Percentiles rank a stretch among this genome's conserved stretches.
These are phyloP conservation scores for Mormyrus proboscirostris DNA, from an alignment of 2,797 vertebrate genomes.

Conservation along the genomic window DNA sequence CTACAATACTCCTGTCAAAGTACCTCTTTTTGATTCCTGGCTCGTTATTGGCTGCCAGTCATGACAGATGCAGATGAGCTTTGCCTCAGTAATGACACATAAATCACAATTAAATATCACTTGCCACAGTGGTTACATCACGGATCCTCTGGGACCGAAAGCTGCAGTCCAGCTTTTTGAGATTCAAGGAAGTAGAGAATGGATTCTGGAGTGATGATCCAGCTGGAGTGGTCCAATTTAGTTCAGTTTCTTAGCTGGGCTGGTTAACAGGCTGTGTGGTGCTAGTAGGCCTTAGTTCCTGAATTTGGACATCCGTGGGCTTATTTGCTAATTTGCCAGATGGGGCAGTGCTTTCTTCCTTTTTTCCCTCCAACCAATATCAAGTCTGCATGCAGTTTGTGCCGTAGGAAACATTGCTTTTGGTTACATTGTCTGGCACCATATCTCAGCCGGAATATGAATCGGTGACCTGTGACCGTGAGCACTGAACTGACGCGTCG, in stretches of 20 bases:
- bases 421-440: neutral
- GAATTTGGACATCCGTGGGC: neutral
- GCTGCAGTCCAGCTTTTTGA: neutral
- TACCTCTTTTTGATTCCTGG: neutral
- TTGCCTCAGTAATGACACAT: neutral
- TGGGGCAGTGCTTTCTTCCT: neutral
- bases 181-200: neutral
- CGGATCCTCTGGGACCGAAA: neutral
- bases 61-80: neutral
- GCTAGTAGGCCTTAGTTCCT: neutral
- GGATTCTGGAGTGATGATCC: neutral
- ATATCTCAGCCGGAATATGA: neutral
- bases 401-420: neutral
- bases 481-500: neutral
- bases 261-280: neutral
- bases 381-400: neutral
- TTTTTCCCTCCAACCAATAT: neutral
- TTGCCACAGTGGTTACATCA: neutral
- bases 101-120: neutral
- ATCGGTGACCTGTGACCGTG: neutral
- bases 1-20: neutral
- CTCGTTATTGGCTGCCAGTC: neutral
- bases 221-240: neutral
- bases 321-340: neutral
- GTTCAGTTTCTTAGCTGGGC: neutral